These are phyloP conservation scores for Mythimna albipuncta DNA, from an alignment of 2,888 invertebrate species.

Conservation along the genomic window DNA sequence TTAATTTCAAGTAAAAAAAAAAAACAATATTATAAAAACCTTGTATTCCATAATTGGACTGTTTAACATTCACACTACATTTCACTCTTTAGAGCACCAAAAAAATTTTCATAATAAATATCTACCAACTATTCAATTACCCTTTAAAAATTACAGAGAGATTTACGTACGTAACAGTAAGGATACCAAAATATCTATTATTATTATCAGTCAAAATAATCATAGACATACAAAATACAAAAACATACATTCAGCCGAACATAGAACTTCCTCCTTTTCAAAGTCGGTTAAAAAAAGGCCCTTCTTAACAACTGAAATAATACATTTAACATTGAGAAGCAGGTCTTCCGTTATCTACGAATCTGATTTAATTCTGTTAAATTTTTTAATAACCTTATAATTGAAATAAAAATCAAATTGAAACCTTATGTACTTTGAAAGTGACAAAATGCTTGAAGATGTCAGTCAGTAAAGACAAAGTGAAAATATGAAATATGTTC, in stretches of 20 bases:
- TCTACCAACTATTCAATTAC: neutral
- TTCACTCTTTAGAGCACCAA: slow-evolving; percentile 39
- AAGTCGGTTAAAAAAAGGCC: neutral
- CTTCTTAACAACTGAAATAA: slow-evolving; percentile 1
- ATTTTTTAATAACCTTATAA: neutral
- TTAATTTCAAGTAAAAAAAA: slow-evolving; percentile 17
- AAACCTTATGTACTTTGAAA: neutral
- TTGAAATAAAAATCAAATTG: slow-evolving; percentile 1
- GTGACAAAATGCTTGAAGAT: too few relatives aligned
- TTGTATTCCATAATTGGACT: neutral
- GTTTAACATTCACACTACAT: neutral
- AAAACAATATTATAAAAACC: slow-evolving; percentile 11
- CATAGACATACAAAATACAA: neutral
- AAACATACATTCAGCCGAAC: too few relatives aligned
- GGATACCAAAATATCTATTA: neutral
- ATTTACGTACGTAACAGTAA: slow-evolving; percentile 7
- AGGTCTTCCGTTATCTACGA: neutral
- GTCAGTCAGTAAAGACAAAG: too few relatives aligned
- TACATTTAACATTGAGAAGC: neutral
- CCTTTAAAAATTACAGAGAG: slow-evolving; percentile 4
- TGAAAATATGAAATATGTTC: neutral
- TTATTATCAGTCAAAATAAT: slow-evolving; percentile 6
- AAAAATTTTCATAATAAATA: slow-evolving; percentile 16
- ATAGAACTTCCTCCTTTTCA: too few relatives aligned
- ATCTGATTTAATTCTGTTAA: neutral